phyloP scores from a whole-genome alignment of 2,113 vertebrate species.

The Eurypyga helias region DNA sequence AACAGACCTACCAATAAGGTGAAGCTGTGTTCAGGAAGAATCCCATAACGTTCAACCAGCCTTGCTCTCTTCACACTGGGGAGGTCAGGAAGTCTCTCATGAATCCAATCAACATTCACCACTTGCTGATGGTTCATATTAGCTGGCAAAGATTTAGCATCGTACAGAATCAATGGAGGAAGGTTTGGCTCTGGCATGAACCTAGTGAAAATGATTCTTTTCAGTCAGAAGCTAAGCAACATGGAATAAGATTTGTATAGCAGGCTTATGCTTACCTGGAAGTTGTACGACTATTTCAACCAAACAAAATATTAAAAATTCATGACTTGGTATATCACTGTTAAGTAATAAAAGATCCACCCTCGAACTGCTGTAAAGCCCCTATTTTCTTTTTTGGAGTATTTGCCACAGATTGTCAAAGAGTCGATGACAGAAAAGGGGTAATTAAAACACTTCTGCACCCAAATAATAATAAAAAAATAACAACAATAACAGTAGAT shows the following conservation, averaged over 20 bases:
- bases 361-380: background rate
- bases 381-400: background rate
- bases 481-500: background rate
- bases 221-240: background rate
- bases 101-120: slow-evolving; percentile 87
- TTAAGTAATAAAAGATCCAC: background rate
- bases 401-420: background rate
- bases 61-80: slow-evolving; percentile 84
- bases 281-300: background rate
- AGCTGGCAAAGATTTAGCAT: slow-evolving; percentile 76
- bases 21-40: slow-evolving; percentile 92
- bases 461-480: background rate
- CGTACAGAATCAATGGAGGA: slow-evolving; percentile 91
- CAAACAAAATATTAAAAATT: background rate
- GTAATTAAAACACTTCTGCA: background rate
- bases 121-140: slow-evolving; percentile 78
- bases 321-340: background rate
- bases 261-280: background rate
- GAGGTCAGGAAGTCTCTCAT: slow-evolving; percentile 86
- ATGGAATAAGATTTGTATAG: background rate
- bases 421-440: background rate
- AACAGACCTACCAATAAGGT: slow-evolving; percentile 86
- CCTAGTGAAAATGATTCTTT: slow-evolving; percentile 72
- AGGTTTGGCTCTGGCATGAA: slow-evolving; percentile 99
- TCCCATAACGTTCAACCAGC: slow-evolving; percentile 83